Evolutionary conservation across 2,797 vertebrate genomes (phyloP).

Genomic region (Helarctos malayanus): DNA sequence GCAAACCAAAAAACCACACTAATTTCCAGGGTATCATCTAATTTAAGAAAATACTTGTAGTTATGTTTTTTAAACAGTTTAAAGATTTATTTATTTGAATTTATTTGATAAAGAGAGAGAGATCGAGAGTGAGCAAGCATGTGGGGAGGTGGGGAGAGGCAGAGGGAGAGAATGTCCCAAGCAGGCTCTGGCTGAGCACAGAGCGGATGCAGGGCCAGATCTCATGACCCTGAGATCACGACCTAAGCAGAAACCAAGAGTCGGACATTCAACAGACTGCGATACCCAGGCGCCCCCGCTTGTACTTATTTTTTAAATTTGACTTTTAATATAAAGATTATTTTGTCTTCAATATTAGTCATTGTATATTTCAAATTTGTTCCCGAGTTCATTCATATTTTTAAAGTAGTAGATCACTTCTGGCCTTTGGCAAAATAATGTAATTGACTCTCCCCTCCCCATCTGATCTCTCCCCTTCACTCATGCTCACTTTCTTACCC

Average conservation of each 20-base stretch:
- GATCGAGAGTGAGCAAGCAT: neutral
- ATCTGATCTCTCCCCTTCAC: neutral
- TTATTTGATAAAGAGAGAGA: neutral
- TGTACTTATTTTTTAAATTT: neutral
- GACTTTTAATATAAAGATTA: neutral
- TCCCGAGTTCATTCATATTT: neutral
- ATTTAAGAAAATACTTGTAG: neutral
- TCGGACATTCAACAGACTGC: neutral
- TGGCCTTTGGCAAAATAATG: neutral
- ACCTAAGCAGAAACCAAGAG: neutral
- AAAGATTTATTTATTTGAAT: neutral
- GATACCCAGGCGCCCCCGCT: neutral
- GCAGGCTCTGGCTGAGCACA: neutral
- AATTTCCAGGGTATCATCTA: slow-evolving; percentile 12
- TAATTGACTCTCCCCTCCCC: neutral
- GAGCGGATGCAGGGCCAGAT: neutral
- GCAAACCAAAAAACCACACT: neutral
- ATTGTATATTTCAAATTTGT: neutral
- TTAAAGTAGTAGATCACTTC: neutral
- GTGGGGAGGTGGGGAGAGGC: neutral
- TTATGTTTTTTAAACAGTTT: neutral
- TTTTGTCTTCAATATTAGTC: neutral
- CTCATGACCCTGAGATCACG: neutral
- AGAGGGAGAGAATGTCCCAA: neutral
- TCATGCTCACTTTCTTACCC: neutral